Conservation (phyloP, 2,113 vertebrate species). For the Onychostruthus taczanowskii region DNA sequence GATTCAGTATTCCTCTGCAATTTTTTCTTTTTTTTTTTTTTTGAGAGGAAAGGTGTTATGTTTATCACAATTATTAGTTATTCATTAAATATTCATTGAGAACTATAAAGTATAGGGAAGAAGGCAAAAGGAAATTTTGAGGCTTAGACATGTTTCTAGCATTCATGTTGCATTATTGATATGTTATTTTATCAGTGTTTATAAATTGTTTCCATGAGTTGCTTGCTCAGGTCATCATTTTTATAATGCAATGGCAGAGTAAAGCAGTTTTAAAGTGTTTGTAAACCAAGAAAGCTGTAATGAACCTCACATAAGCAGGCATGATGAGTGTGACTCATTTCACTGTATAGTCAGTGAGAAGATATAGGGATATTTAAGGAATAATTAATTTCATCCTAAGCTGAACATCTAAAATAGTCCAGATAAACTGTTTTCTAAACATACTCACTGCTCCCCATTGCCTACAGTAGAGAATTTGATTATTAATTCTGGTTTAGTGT, state of each 20-base stretch:
- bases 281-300: neutral
- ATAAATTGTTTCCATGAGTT: neutral
- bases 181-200: neutral
- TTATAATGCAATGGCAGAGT: neutral
- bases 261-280: neutral
- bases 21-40: neutral
- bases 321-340: neutral
- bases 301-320: neutral
- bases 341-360: neutral
- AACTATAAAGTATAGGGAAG: neutral
- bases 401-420: neutral
- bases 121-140: neutral
- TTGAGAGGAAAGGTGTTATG: neutral
- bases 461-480: neutral
- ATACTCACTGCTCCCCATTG: neutral
- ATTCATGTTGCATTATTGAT: neutral
- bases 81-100: neutral
- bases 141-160: neutral
- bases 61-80: neutral
- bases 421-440: neutral
- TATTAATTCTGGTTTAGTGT: neutral
- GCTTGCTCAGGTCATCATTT: neutral
- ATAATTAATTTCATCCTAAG: neutral
- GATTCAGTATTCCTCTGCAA: neutral
- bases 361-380: neutral